Evolutionary conservation across 2,888 invertebrate species (phyloP).

Genomic region (Apoda limacodes): DNA sequence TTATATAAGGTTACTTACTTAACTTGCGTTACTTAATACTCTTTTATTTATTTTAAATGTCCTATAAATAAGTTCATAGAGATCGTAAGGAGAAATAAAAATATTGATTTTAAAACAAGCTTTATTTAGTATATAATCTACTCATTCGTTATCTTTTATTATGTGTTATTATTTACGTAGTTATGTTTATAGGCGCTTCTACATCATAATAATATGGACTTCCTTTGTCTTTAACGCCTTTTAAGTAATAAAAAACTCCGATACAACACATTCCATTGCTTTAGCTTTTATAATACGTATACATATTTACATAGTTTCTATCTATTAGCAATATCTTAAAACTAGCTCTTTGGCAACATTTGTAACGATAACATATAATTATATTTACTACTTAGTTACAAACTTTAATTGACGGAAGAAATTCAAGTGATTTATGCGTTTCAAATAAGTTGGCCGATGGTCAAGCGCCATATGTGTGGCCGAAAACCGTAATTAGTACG

Average conservation of each 20-base stretch:
- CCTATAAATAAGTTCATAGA: no score
- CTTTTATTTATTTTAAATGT: no score
- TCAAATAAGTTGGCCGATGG: no score
- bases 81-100: constrained; percentile 23
- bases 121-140: constrained; percentile 58
- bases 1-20: no score
- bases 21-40: no score
- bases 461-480: no score
- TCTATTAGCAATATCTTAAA: constrained; percentile 53
- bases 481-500: no score
- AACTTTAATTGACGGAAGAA: constrained; percentile 62
- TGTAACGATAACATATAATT: constrained; percentile 54
- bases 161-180: constrained; percentile 42
- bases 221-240: no score
- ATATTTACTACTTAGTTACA: constrained; percentile 31
- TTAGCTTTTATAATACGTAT: constrained; percentile 46
- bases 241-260: constrained; percentile 44
- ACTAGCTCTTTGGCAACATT: constrained; percentile 63
- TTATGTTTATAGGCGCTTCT: constrained; percentile 33
- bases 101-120: constrained; percentile 60
- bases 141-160: constrained; percentile 40
- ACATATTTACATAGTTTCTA: constrained; percentile 60
- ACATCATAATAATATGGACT: constrained; percentile 27
- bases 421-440: no score
- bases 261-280: constrained; percentile 46